phyloP scores from a whole-genome alignment of 2,797 vertebrate species.

The Parambassis ranga region DNA sequence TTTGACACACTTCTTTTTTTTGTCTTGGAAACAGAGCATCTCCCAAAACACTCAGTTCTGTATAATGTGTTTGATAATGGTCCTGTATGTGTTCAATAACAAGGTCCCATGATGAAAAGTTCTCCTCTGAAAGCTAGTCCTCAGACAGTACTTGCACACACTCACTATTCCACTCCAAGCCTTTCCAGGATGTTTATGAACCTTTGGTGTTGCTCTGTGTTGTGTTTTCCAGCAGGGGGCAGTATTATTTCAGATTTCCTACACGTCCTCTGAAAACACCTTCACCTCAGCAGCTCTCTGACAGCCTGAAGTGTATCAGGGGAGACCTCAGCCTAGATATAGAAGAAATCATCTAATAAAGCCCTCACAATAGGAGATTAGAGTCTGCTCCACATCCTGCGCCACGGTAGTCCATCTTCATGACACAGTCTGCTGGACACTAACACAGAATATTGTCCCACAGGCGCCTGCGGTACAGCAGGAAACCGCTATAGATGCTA shows the following conservation, averaged over 20 bases:
- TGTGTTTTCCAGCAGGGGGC: constrained; percentile 59
- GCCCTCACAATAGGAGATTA: constrained; percentile 4
- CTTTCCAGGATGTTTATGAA: too few relatives aligned
- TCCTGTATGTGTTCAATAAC: not conserved
- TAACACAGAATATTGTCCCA: constrained; percentile 1
- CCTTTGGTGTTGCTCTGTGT: not conserved
- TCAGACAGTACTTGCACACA: not conserved
- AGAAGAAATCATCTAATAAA: constrained; percentile 13
- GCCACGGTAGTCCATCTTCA: not conserved
- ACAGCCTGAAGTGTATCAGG: not conserved
- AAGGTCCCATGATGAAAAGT: not conserved
- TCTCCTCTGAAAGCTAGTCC: not conserved
- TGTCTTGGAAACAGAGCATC: not conserved
- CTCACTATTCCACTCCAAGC: not conserved
- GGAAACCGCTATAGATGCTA: not conserved
- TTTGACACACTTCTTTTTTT: not conserved
- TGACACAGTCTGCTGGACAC: constrained; percentile 3
- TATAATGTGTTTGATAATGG: not conserved
- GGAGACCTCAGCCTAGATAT: constrained; percentile 17
- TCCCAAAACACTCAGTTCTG: not conserved
- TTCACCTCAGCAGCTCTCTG: constrained; percentile 24
- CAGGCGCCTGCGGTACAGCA: not conserved
- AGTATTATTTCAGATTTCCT: constrained; percentile 36
- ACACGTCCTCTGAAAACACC: not conserved
- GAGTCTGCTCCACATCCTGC: not conserved